Evolutionary conservation across 2,888 invertebrate species (phyloP).

Genomic region (Sylvicola fuscatus): DNA sequence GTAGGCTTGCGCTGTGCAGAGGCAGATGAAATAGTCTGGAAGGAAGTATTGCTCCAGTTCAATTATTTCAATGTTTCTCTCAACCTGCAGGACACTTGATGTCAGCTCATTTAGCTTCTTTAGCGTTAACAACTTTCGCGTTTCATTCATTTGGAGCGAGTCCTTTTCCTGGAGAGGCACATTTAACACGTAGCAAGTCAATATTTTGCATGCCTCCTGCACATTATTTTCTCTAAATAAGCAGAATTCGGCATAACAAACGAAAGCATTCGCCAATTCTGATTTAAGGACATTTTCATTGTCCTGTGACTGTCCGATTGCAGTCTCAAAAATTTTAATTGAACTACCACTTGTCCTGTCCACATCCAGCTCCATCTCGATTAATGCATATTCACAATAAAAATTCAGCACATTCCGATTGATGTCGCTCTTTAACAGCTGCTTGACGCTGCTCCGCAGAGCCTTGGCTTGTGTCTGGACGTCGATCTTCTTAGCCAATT

Average conservation of each 20-base stretch:
- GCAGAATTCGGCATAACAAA: constrained; percentile 16
- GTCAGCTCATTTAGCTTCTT: constrained; percentile 10
- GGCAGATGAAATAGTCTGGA: constrained; percentile 14
- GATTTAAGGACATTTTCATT: constrained; percentile 8
- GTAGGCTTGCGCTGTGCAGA: constrained; percentile 14
- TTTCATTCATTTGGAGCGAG: constrained; percentile 7
- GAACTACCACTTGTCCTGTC: constrained; percentile 24
- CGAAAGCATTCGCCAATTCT: constrained; percentile 14
- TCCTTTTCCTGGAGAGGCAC: not conserved
- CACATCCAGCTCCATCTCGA: constrained; percentile 33
- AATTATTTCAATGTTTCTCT: constrained; percentile 13
- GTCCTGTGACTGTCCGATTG: constrained; percentile 14
- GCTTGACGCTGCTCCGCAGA: constrained; percentile 31
- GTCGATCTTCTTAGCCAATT: constrained; percentile 24
- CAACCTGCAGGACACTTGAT: constrained; percentile 10
- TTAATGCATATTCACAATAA: constrained; percentile 39
- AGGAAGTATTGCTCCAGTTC: constrained; percentile 18
- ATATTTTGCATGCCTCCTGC: constrained; percentile 13
- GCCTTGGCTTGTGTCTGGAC: constrained; percentile 15
- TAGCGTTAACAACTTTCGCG: constrained; percentile 11
- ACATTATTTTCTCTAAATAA: constrained; percentile 4
- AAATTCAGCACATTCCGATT: constrained; percentile 34
- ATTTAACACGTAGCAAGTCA: constrained; percentile 11
- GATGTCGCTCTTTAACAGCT: constrained; percentile 29
- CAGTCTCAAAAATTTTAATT: constrained; percentile 25